phyloP scores from a whole-genome alignment of 53 echinoderm and acorn worm genomes.

The Antedon mediterranea region DNA sequence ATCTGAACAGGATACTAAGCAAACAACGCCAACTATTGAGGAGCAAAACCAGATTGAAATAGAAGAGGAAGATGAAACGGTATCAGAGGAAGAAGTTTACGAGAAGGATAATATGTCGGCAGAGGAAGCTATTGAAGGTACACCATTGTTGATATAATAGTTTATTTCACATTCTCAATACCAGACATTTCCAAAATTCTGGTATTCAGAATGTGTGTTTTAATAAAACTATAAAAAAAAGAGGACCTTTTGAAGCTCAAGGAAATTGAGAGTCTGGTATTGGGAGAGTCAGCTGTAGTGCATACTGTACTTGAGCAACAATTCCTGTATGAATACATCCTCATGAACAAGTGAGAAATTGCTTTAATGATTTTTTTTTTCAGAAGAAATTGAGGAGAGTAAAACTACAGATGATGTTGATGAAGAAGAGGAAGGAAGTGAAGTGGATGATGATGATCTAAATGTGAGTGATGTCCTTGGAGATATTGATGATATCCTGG shows the following conservation, averaged over 20 bases:
- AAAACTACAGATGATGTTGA: background rate
- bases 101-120: background rate
- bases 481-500: constrained; percentile 84
- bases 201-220: too few species aligned
- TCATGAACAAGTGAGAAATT: too few species aligned
- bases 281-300: too few species aligned
- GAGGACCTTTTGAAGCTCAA: too few species aligned
- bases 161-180: too few species aligned
- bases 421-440: constrained; percentile 39
- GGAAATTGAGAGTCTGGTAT: too few species aligned
- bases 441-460: constrained; percentile 11
- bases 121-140: background rate
- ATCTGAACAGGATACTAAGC: background rate
- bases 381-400: background rate
- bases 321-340: too few species aligned
- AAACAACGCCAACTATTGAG: background rate
- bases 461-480: constrained; percentile 81
- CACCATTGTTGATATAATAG: too few species aligned
- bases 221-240: too few species aligned
- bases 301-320: too few species aligned
- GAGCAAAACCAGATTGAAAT: background rate
- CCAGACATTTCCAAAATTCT: too few species aligned
- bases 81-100: constrained; percentile 21
- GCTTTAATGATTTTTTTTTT: background rate
- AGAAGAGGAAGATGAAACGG: constrained; percentile 6